Base-by-base conservation (phyloP, 2,888 invertebrate genomes). In the Deilephila porcellus region DNA sequence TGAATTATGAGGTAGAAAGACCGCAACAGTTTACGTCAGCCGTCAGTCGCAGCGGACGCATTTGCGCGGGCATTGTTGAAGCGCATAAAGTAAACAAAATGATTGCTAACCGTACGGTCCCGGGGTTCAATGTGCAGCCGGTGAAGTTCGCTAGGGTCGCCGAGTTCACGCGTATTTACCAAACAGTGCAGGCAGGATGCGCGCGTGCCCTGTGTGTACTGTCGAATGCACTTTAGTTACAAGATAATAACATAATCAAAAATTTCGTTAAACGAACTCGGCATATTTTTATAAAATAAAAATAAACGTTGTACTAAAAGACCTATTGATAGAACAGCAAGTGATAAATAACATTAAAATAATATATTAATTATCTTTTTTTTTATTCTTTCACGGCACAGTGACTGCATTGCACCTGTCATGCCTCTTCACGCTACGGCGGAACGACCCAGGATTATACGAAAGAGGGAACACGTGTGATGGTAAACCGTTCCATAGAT, bases 131-230 rank as follows among this genome's bases (percentile, higher is more conserved):
- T 73, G 76, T 79, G 76, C 78, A 74, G 45, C 45, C 45, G 45
- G 83, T 86, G 85, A 81, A 67, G 73, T 71, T 71, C 53, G 53
- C 72, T 75, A 78, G 84, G 91, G 91, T 91, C 91, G 87, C 70
- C 17, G 88, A 87, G 92, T 90, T 92, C 91, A 90, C 78, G 78
- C 81, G 82, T 92, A 88, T 92, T 92, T 91, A 91, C 90, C 85
- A 90, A 90, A 91, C 89, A 89, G 78, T 78, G 79, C 73, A 77
- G 82, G 80, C 86, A 88, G 88, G 89, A 88, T 88, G 87, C 85
- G 81, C 85, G 81, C 85, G 85, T 82, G 84, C 81, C 76, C 78
- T 59, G 63, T 73, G 70, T 63, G 77, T 76, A 83, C 71, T 72
- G 72, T 80, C 76, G 74, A 63, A 70, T 29, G 78, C 78, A 82